Conservation (phyloP, 2,113 vertebrate genomes). For the Sinosuthora webbiana region DNA sequence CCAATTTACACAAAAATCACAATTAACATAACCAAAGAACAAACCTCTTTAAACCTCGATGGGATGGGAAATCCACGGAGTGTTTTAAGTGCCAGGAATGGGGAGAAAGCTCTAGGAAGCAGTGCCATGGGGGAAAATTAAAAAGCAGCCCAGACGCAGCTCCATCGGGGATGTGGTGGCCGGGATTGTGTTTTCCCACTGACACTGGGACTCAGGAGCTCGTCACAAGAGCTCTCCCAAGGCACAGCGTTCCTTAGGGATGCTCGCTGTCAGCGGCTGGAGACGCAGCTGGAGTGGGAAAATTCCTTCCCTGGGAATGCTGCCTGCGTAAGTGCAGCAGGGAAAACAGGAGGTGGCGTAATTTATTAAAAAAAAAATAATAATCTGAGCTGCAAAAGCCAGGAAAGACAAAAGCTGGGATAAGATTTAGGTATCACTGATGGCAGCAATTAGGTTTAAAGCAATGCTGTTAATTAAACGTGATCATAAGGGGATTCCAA, state of each 20-base stretch:
- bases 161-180: neutral
- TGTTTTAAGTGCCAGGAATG: accelerated
- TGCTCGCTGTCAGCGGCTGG: accelerated
- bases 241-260: neutral
- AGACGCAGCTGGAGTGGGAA: neutral
- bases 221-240: neutral
- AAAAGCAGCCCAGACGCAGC: neutral
- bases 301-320: neutral
- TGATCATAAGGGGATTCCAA: neutral
- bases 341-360: conserved; percentile 11
- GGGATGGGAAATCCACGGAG: neutral
- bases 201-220: neutral
- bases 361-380: neutral
- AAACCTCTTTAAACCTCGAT: accelerated
- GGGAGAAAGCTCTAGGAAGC: neutral
- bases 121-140: neutral
- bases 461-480: neutral
- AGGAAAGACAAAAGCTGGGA: neutral
- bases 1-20: neutral
- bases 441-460: neutral
- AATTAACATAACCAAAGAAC: accelerated
- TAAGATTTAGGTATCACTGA: neutral
- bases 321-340: accelerated
- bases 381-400: neutral
- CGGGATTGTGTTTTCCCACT: neutral